These are phyloP conservation scores for Archivesica marissinica DNA, from an alignment of 1,140 invertebrate species.

Conservation along the genomic window DNA sequence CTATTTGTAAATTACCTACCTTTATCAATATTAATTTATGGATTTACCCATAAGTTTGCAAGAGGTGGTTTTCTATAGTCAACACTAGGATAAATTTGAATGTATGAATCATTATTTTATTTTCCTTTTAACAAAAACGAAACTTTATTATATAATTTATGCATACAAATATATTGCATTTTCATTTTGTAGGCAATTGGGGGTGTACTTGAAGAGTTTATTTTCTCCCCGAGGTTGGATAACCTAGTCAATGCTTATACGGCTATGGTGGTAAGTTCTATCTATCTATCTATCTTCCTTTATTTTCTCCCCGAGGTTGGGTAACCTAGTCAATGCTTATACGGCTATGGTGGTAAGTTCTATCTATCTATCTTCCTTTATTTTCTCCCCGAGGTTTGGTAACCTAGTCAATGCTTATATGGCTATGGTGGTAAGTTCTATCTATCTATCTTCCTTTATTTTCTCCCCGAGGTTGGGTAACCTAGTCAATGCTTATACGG, in stretches of 20 bases:
- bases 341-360: slow-evolving; percentile 70
- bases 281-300: slow-evolving; percentile 76
- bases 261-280: slow-evolving; percentile 65
- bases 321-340: slow-evolving; percentile 85
- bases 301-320: slow-evolving; percentile 85
- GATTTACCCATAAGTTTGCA: not conserved
- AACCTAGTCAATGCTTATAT: slow-evolving; percentile 85
- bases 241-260: slow-evolving; percentile 85
- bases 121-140: not conserved
- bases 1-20: no score
- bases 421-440: slow-evolving; percentile 65
- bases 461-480: no score
- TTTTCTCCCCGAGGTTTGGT: slow-evolving; percentile 85
- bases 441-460: no score
- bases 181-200: slow-evolving; percentile 82
- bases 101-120: no score
- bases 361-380: slow-evolving; percentile 79
- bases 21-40: not conserved
- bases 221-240: slow-evolving; percentile 85
- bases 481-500: no score
- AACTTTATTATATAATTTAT: not conserved
- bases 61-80: not conserved
- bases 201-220: slow-evolving; percentile 85
- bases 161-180: no score
- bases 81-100: no score